These are phyloP conservation scores for Gallinago stenura DNA, from an alignment of 2,797 vertebrate species.

Conservation along the genomic window DNA sequence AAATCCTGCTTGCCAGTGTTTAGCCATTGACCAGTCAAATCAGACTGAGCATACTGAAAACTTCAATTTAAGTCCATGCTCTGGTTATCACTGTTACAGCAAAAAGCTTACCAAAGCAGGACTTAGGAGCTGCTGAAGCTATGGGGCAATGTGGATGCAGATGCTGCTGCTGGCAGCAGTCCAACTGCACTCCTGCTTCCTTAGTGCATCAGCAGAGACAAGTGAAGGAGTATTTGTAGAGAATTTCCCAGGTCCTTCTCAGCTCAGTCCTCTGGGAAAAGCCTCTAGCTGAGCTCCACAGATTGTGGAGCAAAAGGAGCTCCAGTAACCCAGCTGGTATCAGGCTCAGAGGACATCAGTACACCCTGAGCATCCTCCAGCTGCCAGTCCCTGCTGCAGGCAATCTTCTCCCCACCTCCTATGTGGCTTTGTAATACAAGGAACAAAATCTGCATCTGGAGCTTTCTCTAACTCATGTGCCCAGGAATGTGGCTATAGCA, in stretches of 20 bases:
- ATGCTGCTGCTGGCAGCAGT: background rate
- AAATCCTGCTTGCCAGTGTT: background rate
- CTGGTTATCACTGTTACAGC: background rate
- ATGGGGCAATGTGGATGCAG: background rate
- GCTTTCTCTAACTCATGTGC: background rate
- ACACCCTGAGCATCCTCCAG: background rate
- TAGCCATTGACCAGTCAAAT: background rate
- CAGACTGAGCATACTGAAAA: background rate
- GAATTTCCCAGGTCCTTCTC: background rate
- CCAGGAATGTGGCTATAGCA: background rate
- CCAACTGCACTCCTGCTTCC: background rate
- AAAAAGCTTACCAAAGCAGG: background rate
- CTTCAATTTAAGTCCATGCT: background rate
- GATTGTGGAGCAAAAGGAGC: background rate
- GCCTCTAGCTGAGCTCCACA: background rate
- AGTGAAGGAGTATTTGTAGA: background rate
- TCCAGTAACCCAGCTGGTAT: background rate
- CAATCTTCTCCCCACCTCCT: background rate
- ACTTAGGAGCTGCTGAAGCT: background rate
- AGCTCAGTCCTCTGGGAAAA: background rate
- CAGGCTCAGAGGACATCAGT: background rate
- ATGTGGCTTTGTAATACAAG: background rate
- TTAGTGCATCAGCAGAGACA: background rate
- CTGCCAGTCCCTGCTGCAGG: background rate
- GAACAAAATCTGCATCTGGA: background rate